Percentiles rank a stretch among this genome's conserved stretches.
Evolutionary conservation across 1,140 invertebrate genomes (phyloP).

Genomic region (Prorops nasuta): DNA sequence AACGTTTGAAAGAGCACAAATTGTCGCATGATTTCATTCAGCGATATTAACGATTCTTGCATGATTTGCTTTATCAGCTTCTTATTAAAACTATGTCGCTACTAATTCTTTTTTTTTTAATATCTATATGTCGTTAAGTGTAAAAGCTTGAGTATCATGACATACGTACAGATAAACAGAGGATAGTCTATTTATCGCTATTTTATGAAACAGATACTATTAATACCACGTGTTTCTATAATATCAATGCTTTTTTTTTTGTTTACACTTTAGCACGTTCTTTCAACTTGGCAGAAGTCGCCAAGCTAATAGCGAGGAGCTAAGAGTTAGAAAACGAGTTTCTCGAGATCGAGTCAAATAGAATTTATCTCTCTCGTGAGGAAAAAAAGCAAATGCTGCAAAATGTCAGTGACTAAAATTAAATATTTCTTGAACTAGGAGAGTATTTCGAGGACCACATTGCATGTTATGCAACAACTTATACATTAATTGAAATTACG

Average conservation of each 20-base stretch:
- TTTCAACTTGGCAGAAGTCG: conserved; percentile 2
- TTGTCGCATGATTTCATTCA: too few species aligned
- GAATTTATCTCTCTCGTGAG: too few species aligned
- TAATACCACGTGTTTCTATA: conserved; percentile 32
- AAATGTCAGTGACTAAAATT: conserved; percentile 23
- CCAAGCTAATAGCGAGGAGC: conserved; percentile 23
- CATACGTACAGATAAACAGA: conserved; percentile 51
- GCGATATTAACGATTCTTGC: conserved; percentile 31
- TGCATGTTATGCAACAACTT: too few species aligned
- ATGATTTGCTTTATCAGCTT: conserved; percentile 18
- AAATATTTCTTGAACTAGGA: conserved; percentile 30
- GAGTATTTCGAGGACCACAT: too few species aligned
- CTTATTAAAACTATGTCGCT: conserved; percentile 31
- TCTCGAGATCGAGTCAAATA: too few species aligned
- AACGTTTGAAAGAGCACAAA: conserved; percentile 41
- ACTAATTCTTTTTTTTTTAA: too few species aligned
- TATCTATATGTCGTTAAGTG: conserved; percentile 49
- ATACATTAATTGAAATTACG: too few species aligned
- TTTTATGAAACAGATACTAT: conserved; percentile 36
- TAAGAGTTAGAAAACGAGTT: conserved; percentile 25
- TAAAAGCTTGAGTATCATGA: conserved; percentile 54
- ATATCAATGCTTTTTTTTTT: conserved; percentile 25
- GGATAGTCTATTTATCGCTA: conserved; percentile 38
- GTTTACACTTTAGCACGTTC: conserved; percentile 10
- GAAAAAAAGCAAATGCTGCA: too few species aligned